Percentiles rank a stretch among this genome's conserved stretches.
Conservation (phyloP, 2,113 vertebrate species). For the Heteronetta atricapilla region DNA sequence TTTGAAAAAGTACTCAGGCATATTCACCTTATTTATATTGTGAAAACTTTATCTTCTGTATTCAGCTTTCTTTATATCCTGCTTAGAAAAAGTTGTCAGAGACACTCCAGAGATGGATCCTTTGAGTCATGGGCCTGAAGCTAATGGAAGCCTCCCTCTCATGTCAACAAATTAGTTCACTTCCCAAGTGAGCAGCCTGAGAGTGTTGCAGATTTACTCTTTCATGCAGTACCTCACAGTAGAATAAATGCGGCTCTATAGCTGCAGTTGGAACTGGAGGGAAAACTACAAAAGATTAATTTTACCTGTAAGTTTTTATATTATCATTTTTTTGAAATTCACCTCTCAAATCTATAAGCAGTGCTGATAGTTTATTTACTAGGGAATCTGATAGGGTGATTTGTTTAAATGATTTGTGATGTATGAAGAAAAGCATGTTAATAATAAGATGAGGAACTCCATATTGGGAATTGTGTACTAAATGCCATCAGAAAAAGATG, state of each 20-base stretch:
- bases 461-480: background rate
- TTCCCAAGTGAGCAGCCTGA: background rate
- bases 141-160: background rate
- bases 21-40: background rate
- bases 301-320: background rate
- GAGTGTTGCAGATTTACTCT: background rate
- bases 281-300: background rate
- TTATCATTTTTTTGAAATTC: background rate
- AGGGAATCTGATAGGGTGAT: background rate
- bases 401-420: background rate
- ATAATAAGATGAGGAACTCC: background rate
- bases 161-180: background rate
- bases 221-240: background rate
- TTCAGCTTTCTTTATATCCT: background rate
- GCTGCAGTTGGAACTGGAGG: background rate
- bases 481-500: background rate
- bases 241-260: background rate
- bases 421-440: background rate
- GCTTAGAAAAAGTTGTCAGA: background rate
- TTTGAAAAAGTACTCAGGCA: background rate
- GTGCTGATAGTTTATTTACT: background rate
- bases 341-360: background rate
- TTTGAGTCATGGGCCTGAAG: background rate
- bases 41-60: background rate
- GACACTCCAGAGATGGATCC: background rate